Base-by-base conservation (phyloP, 2,113 vertebrate species). In the western clawed frog (Xenopus tropicalis) region DNA sequence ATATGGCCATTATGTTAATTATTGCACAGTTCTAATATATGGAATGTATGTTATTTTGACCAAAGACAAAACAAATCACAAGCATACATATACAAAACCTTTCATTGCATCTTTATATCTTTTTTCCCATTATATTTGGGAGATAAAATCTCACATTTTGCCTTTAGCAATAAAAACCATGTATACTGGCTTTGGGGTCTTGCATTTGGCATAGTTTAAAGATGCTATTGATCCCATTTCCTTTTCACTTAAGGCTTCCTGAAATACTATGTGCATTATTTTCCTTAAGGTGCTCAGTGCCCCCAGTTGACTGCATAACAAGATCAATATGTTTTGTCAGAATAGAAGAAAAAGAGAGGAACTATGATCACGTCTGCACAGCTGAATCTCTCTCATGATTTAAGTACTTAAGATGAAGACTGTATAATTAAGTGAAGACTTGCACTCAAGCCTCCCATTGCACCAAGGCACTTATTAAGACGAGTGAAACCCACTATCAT, bases 401-500 rank as follows among this genome's bases (percentile, higher is more conserved):
- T 80, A 82, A 82, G 80, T 80, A 81, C 85, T 88, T 84, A 83
- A 80, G 78, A 83, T 0, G 69, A 82, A 81, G 86, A 83, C 82
- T 81, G 85, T 83, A 85, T 89, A 88, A 90, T 91, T 83, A 90
- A 90, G 83, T 77, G 84, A 58, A 61, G 77, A 65, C 70, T 77
- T 78, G 81, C 78, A 61, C 80, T 76, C 76, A 52, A 78, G 78
- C 75, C 78, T 85, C 84, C 85, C 85, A 62, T 82, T 70, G 82
- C 85, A 81, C 82, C 6, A 2, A 86, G 78, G 74, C 24, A 37
- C 64, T 84, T 84, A 86, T 87, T 88, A 90, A 85, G 87, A 85
- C 54, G 66, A 89, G 86, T 84, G 85, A 86, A 88, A 83, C 83
- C 87, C 80, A 2, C 84, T 82, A 94, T 96, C 91, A 93, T 95